Conservation (phyloP, 2,797 vertebrate species). For the Esox lucius region DNA sequence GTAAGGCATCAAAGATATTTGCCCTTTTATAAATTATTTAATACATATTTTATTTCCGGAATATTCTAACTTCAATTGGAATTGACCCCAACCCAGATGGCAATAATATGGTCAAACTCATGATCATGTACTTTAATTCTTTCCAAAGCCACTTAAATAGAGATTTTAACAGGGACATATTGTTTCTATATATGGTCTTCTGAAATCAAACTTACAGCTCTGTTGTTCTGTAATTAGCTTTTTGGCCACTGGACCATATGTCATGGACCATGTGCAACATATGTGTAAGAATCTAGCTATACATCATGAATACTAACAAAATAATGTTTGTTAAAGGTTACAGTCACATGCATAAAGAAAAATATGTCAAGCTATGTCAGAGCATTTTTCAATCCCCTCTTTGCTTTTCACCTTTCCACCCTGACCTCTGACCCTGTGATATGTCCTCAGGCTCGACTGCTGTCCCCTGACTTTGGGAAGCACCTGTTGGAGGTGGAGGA, state of each 20-base stretch:
- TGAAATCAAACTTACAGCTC: not conserved
- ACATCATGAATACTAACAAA: too few species aligned
- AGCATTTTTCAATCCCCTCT: not conserved
- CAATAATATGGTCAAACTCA: not conserved
- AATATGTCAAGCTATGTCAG: too few species aligned
- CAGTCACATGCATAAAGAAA: too few species aligned
- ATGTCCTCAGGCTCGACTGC: conserved; percentile 77
- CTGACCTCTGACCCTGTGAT: not conserved
- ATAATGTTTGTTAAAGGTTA: too few species aligned
- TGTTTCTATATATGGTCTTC: not conserved
- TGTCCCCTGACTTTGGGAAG: conserved; percentile 90
- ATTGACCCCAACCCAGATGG: too few species aligned
- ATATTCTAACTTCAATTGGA: too few species aligned
- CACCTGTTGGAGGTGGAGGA: conserved; percentile 94
- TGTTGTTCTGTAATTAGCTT: not conserved
- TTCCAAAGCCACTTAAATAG: not conserved
- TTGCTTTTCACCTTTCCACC: not conserved
- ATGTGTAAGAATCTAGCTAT: too few species aligned
- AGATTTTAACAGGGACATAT: not conserved
- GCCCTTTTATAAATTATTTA: too few species aligned
- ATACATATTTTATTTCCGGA: too few species aligned
- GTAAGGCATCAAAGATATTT: too few species aligned
- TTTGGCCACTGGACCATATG: too few species aligned
- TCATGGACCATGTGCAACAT: too few species aligned
- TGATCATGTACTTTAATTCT: not conserved